Evolutionary conservation across 92 coral and sea anemone genomes (phyloP).

Genomic region (Umimayanthus chanpuru): DNA sequence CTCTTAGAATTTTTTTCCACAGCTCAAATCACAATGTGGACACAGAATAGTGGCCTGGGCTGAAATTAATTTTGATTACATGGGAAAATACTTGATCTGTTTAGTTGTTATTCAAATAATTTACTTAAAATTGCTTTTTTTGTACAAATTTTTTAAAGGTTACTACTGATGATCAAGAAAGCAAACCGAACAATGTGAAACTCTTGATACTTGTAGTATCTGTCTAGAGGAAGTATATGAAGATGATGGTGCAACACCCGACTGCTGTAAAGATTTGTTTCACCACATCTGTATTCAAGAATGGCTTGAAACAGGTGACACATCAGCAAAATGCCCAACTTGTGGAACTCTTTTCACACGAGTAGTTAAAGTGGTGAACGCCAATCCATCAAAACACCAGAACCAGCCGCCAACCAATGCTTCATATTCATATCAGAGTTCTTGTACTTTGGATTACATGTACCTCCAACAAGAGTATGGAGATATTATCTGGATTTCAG

Average conservation of each 20-base stretch:
- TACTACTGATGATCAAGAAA: conserved; percentile 39
- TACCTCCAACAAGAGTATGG: conserved; percentile 51
- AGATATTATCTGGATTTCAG: conserved; percentile 48
- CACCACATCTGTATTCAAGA: conserved; percentile 41
- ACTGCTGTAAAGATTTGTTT: conserved; percentile 43
- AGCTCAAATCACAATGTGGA: too few relatives aligned
- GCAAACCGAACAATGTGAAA: conserved; percentile 36
- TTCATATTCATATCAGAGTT: conserved; percentile 33
- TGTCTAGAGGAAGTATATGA: conserved; percentile 46
- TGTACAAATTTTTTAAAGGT: conserved; percentile 17
- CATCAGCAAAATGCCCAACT: conserved; percentile 47
- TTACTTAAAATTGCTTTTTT: conserved; percentile 12
- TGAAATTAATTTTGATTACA: too few relatives aligned
- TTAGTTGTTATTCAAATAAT: conserved; percentile 32
- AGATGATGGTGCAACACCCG: conserved; percentile 49
- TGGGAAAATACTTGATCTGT: conserved; percentile 2
- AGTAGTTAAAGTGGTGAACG: conserved; percentile 36
- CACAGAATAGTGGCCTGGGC: too few relatives aligned
- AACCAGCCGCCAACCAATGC: conserved; percentile 27
- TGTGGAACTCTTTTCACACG: conserved; percentile 40
- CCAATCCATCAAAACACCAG: conserved; percentile 22
- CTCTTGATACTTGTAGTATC: conserved; percentile 44
- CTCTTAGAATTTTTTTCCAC: too few relatives aligned
- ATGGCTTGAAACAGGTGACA: conserved; percentile 38
- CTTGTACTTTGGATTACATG: conserved; percentile 50